A percentile compares a stretch with the other conserved stretches of the same genome.
Evolutionary conservation across 1,140 invertebrate species (phyloP).

Genomic region (Andricus grossulariae): DNA sequence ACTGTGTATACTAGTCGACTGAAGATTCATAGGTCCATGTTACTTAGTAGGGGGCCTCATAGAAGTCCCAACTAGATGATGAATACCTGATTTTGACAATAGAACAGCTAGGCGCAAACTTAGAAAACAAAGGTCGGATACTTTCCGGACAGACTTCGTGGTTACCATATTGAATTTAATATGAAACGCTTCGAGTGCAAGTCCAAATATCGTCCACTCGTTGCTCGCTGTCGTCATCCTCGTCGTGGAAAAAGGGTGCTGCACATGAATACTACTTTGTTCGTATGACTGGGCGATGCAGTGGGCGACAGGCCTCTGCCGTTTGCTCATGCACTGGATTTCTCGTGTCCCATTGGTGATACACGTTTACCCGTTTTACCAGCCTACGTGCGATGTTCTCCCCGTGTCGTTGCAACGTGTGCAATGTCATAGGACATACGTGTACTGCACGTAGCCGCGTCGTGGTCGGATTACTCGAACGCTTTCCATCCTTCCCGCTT

Average conservation of each 20-base stretch:
- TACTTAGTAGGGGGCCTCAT: too few species aligned
- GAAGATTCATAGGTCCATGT: too few species aligned
- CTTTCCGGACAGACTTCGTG: too few species aligned
- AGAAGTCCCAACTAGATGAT: too few species aligned
- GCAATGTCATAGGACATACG: constrained; percentile 7
- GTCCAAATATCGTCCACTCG: constrained; percentile 12
- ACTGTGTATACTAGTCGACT: too few species aligned
- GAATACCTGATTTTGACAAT: background rate
- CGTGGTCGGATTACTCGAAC: constrained; percentile 27
- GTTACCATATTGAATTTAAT: too few species aligned
- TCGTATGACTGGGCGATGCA: background rate
- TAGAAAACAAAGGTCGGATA: too few species aligned
- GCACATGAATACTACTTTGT: constrained; percentile 28
- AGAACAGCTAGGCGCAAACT: too few species aligned
- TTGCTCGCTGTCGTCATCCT: constrained; percentile 8
- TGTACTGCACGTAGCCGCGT: constrained; percentile 4
- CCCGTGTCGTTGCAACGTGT: background rate
- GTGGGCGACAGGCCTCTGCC: too few species aligned
- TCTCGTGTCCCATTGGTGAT: constrained; percentile 21
- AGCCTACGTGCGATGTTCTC: constrained; percentile 22
- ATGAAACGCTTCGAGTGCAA: too few species aligned
- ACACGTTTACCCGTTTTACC: constrained; percentile 14
- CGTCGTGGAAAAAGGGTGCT: constrained; percentile 1
- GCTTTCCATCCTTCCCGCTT: constrained; percentile 7
- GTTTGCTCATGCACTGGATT: background rate